These are phyloP conservation scores for Heliangelus exortis DNA, from an alignment of 2,797 vertebrate genomes.

Conservation along the genomic window DNA sequence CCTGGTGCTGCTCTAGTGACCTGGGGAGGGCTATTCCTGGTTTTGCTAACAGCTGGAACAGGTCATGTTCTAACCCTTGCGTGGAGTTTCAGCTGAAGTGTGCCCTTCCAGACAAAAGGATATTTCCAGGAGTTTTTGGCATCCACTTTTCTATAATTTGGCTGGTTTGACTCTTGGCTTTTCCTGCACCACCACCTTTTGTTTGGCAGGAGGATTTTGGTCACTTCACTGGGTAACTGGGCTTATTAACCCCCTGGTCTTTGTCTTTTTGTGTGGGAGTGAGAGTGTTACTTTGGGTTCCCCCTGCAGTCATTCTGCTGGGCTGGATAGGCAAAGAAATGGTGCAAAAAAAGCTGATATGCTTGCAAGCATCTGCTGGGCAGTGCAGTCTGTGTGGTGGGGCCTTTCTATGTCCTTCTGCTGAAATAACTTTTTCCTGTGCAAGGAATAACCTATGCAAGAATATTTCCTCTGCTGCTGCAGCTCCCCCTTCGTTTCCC, in stretches of 20 bases:
- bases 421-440: neutral
- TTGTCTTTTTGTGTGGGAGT: neutral
- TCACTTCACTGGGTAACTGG: neutral
- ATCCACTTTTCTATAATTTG: rapidly evolving
- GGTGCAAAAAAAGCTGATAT: neutral
- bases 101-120: neutral
- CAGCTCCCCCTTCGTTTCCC: neutral
- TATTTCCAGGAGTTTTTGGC: neutral
- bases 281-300: neutral
- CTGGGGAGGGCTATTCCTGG: neutral
- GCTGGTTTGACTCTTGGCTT: neutral
- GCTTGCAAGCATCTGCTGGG: neutral
- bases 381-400: neutral
- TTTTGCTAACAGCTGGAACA: neutral
- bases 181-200: neutral
- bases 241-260: neutral
- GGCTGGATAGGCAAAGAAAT: neutral
- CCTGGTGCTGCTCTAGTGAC: rapidly evolving
- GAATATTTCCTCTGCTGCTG: too few species aligned
- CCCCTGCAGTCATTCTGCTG: neutral
- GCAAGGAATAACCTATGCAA: neutral
- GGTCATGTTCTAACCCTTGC: neutral
- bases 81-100: neutral
- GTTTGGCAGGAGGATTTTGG: neutral
- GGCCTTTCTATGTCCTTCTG: neutral